Conservation (phyloP, 2,797 vertebrate species). For the Periophthalmus magnuspinnatus region DNA sequence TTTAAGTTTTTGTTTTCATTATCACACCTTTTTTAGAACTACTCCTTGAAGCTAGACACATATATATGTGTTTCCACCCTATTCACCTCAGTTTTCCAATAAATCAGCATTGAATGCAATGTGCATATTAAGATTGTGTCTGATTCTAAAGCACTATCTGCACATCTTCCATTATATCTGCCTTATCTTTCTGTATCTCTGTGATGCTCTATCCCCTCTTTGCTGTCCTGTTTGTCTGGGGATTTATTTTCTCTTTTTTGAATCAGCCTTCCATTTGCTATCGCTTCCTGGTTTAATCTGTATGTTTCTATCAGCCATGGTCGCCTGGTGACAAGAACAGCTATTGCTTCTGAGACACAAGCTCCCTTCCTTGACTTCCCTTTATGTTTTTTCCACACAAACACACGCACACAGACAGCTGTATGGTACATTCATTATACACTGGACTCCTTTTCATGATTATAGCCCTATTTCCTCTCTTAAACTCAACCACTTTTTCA, state of each 20-base stretch:
- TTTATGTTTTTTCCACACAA: slow-evolving; percentile 5
- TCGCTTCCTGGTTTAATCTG: slow-evolving; percentile 58
- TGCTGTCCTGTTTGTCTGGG: slow-evolving; percentile 27
- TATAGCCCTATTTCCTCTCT: slow-evolving; percentile 41
- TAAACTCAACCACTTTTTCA: slow-evolving; percentile 57
- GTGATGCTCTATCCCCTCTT: slow-evolving; percentile 31
- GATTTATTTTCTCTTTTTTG: slow-evolving; percentile 38
- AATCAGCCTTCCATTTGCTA: slow-evolving; percentile 39
- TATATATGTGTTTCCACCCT: not conserved
- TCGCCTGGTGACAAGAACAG: slow-evolving; percentile 45
- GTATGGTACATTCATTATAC: slow-evolving; percentile 35
- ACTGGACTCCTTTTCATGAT: slow-evolving; percentile 43
- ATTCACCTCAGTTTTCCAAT: slow-evolving; percentile 49
- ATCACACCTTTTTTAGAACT: not conserved
- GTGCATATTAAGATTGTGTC: slow-evolving; percentile 4
- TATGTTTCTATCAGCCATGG: slow-evolving; percentile 54
- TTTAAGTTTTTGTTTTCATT: not conserved
- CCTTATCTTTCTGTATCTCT: slow-evolving; percentile 43
- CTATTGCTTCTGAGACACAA: slow-evolving; percentile 52
- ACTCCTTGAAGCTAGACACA: not conserved
- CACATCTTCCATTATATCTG: slow-evolving; percentile 34
- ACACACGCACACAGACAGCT: slow-evolving; percentile 31
- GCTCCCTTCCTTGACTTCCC: slow-evolving; percentile 25
- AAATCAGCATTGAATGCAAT: slow-evolving; percentile 43
- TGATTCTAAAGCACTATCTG: slow-evolving; percentile 25